Conservation (phyloP, 2,888 invertebrate species). For the Melinaea marsaeus region DNA sequence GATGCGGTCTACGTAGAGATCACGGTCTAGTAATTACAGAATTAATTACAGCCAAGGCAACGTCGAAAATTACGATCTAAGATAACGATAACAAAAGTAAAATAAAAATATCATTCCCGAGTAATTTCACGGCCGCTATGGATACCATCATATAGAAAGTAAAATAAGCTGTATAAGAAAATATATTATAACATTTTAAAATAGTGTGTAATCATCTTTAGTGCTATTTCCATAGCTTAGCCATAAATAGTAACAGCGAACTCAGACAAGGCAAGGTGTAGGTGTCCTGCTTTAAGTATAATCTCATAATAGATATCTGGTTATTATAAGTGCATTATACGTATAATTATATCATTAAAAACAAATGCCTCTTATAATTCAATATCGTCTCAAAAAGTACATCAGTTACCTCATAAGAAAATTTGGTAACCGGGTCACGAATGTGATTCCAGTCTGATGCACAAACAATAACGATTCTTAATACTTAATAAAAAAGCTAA, state of each 20-base stretch:
- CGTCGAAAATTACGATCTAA: constrained; percentile 11
- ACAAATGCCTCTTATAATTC: too few relatives aligned
- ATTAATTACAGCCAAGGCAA: constrained; percentile 27
- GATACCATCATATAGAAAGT: constrained; percentile 5
- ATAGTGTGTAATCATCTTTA: constrained; percentile 21
- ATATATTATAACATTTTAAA: constrained; percentile 6
- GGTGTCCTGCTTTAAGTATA: constrained; percentile 20
- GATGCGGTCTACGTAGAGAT: constrained; percentile 26
- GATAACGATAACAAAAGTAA: constrained; percentile 22
- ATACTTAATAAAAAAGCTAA: constrained; percentile 27
- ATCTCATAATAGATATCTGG: neutral
- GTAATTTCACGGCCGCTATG: constrained; percentile 7
- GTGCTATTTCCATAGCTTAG: constrained; percentile 24
- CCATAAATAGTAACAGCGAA: constrained; percentile 31
- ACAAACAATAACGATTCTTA: constrained; percentile 23
- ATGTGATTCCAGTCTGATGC: constrained; percentile 15
- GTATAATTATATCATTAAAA: too few relatives aligned
- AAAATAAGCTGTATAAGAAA: constrained; percentile 8
- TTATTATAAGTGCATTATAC: too few relatives aligned
- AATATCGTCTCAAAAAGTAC: neutral
- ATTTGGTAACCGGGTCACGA: constrained; percentile 22
- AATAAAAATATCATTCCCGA: constrained; percentile 11
- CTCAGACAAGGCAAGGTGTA: constrained; percentile 32
- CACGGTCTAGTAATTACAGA: constrained; percentile 27
- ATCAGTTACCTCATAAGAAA: constrained; percentile 13